phyloP scores from a whole-genome alignment of 1,140 invertebrate genomes.

The Agraylea sexmaculata region DNA sequence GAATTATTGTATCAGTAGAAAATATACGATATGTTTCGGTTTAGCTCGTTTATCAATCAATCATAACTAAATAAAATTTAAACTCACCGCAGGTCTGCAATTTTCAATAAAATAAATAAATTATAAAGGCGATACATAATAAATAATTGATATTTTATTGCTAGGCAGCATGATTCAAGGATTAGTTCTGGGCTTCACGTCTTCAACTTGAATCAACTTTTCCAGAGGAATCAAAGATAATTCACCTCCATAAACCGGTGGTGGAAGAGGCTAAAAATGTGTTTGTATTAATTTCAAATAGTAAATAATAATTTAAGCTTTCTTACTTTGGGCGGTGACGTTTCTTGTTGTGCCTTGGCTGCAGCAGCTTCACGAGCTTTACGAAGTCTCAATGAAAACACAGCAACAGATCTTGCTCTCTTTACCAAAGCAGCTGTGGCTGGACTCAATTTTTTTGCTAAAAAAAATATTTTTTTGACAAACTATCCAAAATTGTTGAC shows the following conservation, averaged over 20 bases:
- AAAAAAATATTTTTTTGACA: slow-evolving; percentile 5
- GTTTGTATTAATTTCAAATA: neutral
- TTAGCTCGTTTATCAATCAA: too few relatives aligned
- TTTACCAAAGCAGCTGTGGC: slow-evolving; percentile 66
- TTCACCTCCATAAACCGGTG: slow-evolving; percentile 60
- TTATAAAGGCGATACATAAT: too few relatives aligned
- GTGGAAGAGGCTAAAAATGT: slow-evolving; percentile 41
- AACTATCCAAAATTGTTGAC: neutral
- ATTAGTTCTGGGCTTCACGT: slow-evolving; percentile 33
- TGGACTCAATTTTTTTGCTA: slow-evolving; percentile 50
- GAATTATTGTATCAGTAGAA: too few relatives aligned
- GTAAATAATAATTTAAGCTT: neutral
- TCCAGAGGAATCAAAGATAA: slow-evolving; percentile 71
- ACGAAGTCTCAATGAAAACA: slow-evolving; percentile 68
- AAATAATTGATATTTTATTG: neutral
- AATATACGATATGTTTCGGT: too few relatives aligned
- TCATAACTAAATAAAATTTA: too few relatives aligned
- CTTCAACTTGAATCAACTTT: slow-evolving; percentile 54
- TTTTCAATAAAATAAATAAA: too few relatives aligned
- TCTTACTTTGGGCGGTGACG: slow-evolving; percentile 16
- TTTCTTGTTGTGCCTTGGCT: slow-evolving; percentile 33
- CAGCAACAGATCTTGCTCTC: slow-evolving; percentile 65
- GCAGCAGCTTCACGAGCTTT: slow-evolving; percentile 62
- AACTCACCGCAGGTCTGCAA: too few relatives aligned
- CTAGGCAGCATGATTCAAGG: neutral